Evolutionary conservation across 2,888 invertebrate genomes (phyloP), one percentile per base, ranked within the genome.

Genomic region (Philonicus albiceps): DNA sequence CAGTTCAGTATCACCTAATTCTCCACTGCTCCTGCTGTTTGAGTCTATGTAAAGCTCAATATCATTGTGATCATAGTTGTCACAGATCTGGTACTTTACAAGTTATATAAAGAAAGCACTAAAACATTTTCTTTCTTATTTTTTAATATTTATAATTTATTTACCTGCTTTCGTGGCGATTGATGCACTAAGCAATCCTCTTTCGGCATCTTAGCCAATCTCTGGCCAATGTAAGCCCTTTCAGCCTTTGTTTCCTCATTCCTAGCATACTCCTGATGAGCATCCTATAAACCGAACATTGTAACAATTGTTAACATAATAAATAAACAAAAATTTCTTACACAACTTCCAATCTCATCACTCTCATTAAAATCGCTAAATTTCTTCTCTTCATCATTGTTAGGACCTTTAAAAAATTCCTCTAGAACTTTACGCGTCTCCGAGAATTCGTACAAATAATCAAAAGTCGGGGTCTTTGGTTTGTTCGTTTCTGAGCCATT

Each of bases 351-450:
- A 86, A 91, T 89, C 88, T 91, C 91, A 87, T 92, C 92, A 88
- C 91, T 92, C 86, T 92, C 92, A 27, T 90, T 89, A 64, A 91
- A 91, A 87, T 92, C 92, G 8, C 90, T 90, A 88, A 91, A 93
- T 86, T 93, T 93, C 88, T 92, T 92, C 85, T 92, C 91, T 34
- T 94, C 92, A 27, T 94, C 94, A 87, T 94, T 94, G 90, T 94
- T 95, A 53, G 96, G 96, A 90, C 96, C 96, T 91, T 96, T 95
- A 93, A 97, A 98, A 93, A 98, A 98, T 93, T 98, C 97, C 91
- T 98, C 97, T 73, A 98, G 93, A 76, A 98, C 97, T 93, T 97
- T 97, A 89, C 97, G 94, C 31, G 98, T 98, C 93, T 98, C 97
- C 0, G 97, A 97, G 93, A 97, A 97, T 92, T 98, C 98, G 92